Base-by-base conservation (phyloP, 1,140 invertebrate species). In the Hycleus cichorii region DNA sequence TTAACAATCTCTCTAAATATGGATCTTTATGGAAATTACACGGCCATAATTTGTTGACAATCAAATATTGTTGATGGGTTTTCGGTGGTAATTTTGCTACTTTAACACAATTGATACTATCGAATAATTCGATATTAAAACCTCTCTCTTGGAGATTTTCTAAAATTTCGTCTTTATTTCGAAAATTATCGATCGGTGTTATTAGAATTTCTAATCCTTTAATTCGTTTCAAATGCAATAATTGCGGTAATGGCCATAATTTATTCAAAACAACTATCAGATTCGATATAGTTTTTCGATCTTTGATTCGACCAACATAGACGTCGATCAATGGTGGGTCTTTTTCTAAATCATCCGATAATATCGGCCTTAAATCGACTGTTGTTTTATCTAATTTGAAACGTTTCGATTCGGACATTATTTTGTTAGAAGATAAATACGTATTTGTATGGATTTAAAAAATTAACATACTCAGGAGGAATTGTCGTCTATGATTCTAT, bases 1-100 rank as follows among this genome's bases (percentile, higher is more conserved):
- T 75, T 0, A 81, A 65, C 42, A 89, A 63, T 47, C 77, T 81
- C 69, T 92, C 89, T 3, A 86, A 69, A 64, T 82, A 82, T 60
- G 80, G 80, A 69, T 91, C 85, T 45, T 82, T 86, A 78, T 91
- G 86, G 76, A 95, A 95, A 71, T 90, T 91, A 25, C 88, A 82
- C 0, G 91, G 88, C 93, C 93, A 96, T 38, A 83, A 72, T 57
- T 76, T 75, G 1, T 77, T 77, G 2, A 80, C 79, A 63, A 77
- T 74, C 6, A 82, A 73, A 70, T 83, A 88, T 67, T 95, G 92
- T 44, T 70, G 71, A 49, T 82, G 81, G 1, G 88, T 82, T 64
- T 81, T 80, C 3, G 88, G 85, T 9, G 80, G 63, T 3, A 62
- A 66, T 40, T 72, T 68, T 0, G 89, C 82, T 1, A 95, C 88